Conservation (phyloP, 2,113 vertebrate species). For the Grallaria varia region DNA sequence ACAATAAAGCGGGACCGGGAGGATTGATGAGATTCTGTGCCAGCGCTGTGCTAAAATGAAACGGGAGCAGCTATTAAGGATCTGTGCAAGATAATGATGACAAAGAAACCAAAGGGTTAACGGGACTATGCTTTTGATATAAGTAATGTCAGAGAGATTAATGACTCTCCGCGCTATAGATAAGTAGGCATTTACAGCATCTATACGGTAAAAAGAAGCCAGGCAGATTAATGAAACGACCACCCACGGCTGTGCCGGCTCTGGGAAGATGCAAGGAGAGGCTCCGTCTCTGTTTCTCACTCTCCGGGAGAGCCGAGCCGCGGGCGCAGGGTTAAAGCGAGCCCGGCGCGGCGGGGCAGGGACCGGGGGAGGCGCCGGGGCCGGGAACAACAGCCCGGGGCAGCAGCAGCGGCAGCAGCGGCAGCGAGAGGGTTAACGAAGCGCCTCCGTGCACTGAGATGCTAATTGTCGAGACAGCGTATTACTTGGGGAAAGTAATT, state of each 20-base stretch:
- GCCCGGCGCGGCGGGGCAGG: background rate
- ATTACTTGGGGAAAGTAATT: slow-evolving; percentile 33
- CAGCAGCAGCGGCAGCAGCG: background rate
- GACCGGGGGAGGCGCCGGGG: background rate
- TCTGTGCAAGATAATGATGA: background rate
- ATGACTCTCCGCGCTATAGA: background rate
- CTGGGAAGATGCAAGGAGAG: background rate
- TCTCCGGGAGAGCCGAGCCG: background rate
- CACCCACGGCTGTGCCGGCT: background rate
- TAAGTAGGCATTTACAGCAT: background rate
- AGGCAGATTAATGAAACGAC: background rate
- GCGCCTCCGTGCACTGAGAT: background rate
- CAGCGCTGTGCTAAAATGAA: background rate
- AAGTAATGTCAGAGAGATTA: background rate
- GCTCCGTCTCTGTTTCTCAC: too few relatives aligned
- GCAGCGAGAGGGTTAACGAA: slow-evolving; percentile 16
- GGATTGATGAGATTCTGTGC: background rate
- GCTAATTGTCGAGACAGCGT: slow-evolving; percentile 1
- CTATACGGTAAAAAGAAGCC: fast-evolving
- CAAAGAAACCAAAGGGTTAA: slow-evolving; percentile 16
- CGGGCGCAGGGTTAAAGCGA: background rate
- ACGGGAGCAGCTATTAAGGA: background rate
- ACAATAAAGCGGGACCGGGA: background rate
- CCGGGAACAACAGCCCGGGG: background rate
- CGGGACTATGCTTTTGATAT: background rate